Conservation (phyloP, 2,113 vertebrate species). For the Odobenus rosmarus region DNA sequence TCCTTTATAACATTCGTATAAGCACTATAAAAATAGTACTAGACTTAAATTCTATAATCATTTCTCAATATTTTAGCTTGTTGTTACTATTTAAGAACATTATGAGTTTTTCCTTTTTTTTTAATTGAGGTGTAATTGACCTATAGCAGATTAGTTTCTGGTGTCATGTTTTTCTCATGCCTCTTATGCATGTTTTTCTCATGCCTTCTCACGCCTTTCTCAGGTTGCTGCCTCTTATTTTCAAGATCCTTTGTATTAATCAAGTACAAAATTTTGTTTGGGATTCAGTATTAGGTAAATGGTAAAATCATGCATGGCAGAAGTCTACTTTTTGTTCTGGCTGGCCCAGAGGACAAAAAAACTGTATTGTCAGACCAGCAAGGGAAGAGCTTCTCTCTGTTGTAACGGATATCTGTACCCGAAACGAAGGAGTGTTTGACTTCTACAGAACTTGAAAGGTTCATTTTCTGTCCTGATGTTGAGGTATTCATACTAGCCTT, state of each 20-base stretch:
- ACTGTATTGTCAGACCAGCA: not conserved
- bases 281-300: slow-evolving; percentile 46
- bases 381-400: not conserved
- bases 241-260: not conserved
- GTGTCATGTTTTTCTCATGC: slow-evolving; percentile 21
- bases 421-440: not conserved
- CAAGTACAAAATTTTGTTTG: slow-evolving; percentile 10
- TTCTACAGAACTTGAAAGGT: not conserved
- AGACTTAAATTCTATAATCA: not conserved
- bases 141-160: not conserved
- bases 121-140: not conserved
- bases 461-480: not conserved
- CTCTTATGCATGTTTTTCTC: too few species aligned
- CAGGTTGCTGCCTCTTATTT: slow-evolving; percentile 31
- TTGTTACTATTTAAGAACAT: not conserved
- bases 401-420: not conserved
- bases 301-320: not conserved
- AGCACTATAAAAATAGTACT: not conserved
- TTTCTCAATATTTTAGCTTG: slow-evolving; percentile 2
- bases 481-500: not conserved
- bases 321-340: slow-evolving; percentile 9
- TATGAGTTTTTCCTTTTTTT: slow-evolving; percentile 32
- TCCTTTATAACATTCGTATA: not conserved
- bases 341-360: not conserved
- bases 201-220: not conserved